Conservation (phyloP, 2,888 invertebrate species). For the Leptura quadrifasciata region DNA sequence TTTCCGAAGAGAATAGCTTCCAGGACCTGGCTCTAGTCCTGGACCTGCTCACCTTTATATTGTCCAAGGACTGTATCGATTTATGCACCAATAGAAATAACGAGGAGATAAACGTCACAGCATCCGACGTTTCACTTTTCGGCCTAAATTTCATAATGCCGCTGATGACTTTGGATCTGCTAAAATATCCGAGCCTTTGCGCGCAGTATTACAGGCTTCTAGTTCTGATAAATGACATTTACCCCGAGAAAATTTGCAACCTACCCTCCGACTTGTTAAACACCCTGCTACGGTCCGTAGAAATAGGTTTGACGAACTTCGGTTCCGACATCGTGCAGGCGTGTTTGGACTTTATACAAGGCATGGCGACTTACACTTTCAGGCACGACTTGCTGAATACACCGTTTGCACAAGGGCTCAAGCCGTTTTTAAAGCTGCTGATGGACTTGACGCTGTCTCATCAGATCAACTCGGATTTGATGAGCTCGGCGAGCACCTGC, state of each 20-base stretch:
- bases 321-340: slow-evolving; percentile 76
- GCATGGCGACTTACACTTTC: slow-evolving; percentile 75
- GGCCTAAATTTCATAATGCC: slow-evolving; percentile 85
- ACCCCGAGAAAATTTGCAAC: slow-evolving; percentile 78
- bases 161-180: slow-evolving; percentile 82
- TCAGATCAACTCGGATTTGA: slow-evolving; percentile 80
- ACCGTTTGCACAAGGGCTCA: slow-evolving; percentile 65
- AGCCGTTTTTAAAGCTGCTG: slow-evolving; percentile 76
- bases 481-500: slow-evolving; percentile 77
- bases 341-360: slow-evolving; percentile 78
- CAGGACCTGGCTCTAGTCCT: slow-evolving; percentile 87
- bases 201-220: slow-evolving; percentile 79
- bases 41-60: slow-evolving; percentile 79
- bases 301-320: slow-evolving; percentile 79
- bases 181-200: slow-evolving; percentile 83
- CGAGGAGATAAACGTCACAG: slow-evolving; percentile 70
- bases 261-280: slow-evolving; percentile 75
- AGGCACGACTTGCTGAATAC: slow-evolving; percentile 64
- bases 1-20: slow-evolving; percentile 84
- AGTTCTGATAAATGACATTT: slow-evolving; percentile 80
- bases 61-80: slow-evolving; percentile 72
- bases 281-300: slow-evolving; percentile 76
- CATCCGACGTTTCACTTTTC: slow-evolving; percentile 80
- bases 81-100: slow-evolving; percentile 63
- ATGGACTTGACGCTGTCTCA: slow-evolving; percentile 80